Evolutionary conservation across 2,888 invertebrate species (phyloP).

Genomic region (Artemia sp.): DNA sequence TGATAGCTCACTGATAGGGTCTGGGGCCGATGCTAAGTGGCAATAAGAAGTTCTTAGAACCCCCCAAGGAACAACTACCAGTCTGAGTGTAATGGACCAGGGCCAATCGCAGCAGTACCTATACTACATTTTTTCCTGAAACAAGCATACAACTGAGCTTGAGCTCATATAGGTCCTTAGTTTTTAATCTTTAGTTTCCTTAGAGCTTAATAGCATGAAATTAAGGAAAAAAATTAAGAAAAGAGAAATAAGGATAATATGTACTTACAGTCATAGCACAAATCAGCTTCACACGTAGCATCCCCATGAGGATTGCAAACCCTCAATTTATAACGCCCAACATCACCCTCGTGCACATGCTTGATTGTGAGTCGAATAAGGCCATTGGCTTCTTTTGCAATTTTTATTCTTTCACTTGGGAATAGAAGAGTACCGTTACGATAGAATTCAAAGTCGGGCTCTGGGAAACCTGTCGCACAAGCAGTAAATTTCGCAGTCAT

Average conservation of each 20-base stretch:
- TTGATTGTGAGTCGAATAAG: constrained; percentile 61
- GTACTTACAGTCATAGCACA: constrained; percentile 58
- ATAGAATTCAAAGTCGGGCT: constrained; percentile 73
- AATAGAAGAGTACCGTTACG: constrained; percentile 58
- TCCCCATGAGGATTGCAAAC: constrained; percentile 71
- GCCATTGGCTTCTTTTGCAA: constrained; percentile 66
- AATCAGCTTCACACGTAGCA: constrained; percentile 56
- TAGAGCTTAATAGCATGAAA: no score
- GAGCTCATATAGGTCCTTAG: no score
- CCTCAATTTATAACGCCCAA: constrained; percentile 64
- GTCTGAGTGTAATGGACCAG: no score
- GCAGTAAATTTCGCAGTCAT: constrained; percentile 87
- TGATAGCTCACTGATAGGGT: no score
- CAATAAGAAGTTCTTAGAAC: no score
- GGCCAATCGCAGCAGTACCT: no score
- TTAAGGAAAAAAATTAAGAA: not conserved
- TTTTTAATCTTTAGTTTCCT: no score
- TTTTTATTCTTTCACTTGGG: constrained; percentile 58
- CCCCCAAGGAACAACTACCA: no score
- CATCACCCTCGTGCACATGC: constrained; percentile 43
- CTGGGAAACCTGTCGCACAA: constrained; percentile 67
- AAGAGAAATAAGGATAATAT: not conserved
- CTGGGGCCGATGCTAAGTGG: no score
- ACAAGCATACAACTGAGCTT: no score
- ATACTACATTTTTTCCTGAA: no score